Evolutionary conservation across 2,797 vertebrate genomes (phyloP).

Genomic region (Mergus octosetaceus): DNA sequence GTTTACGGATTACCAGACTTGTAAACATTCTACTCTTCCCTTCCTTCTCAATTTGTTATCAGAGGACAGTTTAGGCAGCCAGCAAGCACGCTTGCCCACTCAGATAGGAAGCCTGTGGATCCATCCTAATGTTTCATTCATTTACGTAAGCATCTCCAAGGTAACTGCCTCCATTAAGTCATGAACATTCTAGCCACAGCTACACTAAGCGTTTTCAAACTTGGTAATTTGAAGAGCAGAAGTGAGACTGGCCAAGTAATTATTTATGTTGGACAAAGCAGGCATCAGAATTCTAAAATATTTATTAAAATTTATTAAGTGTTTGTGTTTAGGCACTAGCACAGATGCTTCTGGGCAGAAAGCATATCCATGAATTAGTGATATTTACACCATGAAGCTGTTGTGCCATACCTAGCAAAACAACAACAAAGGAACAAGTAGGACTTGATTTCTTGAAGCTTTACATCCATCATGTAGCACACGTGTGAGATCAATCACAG

Average conservation of each 20-base stretch:
- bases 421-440: neutral
- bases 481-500: accelerated
- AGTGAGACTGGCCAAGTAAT: neutral
- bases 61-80: neutral
- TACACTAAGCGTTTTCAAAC: neutral
- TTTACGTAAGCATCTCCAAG: conserved; percentile 30
- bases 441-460: neutral
- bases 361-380: accelerated
- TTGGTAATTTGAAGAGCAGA: neutral
- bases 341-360: neutral
- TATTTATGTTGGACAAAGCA: neutral
- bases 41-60: neutral
- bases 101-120: conserved; percentile 5
- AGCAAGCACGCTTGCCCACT: neutral
- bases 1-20: neutral
- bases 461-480: neutral
- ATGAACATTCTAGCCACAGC: neutral
- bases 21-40: neutral
- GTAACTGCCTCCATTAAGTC: conserved; percentile 8
- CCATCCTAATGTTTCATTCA: neutral
- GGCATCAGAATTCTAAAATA: neutral
- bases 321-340: neutral
- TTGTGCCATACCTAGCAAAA: neutral
- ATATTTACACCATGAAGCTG: accelerated
- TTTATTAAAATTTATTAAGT: neutral